phyloP scores from a whole-genome alignment of 2,888 invertebrate genomes.

The Leptinotarsa rubiginosa region DNA sequence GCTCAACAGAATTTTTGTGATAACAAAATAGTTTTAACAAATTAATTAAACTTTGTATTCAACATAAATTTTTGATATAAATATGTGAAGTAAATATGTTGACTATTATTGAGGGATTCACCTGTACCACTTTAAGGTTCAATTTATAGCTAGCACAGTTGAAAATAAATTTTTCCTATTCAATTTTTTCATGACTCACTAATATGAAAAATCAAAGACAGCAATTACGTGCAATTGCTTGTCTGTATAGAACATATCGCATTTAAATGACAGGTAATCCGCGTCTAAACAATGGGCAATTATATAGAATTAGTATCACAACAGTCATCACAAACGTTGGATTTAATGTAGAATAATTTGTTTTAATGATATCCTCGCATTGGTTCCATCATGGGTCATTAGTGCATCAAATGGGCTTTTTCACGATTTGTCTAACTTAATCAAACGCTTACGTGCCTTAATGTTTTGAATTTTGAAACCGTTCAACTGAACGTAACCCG shows the following conservation, averaged over 20 bases:
- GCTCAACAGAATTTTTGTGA: too few relatives aligned
- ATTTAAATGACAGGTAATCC: background rate
- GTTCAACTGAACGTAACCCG: slow-evolving; percentile 18
- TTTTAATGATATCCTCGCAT: slow-evolving; percentile 6
- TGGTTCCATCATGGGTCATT: slow-evolving; percentile 4
- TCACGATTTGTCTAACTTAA: slow-evolving; percentile 13
- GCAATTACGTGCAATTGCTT: background rate
- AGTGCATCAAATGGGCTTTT: background rate
- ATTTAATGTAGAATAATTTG: slow-evolving; percentile 15
- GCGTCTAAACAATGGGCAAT: slow-evolving; percentile 4
- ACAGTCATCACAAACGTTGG: slow-evolving; percentile 5
- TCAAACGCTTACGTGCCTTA: background rate
- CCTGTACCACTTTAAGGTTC: too few relatives aligned
- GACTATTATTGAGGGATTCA: too few relatives aligned
- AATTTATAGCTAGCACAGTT: too few relatives aligned
- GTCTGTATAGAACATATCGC: background rate
- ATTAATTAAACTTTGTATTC: too few relatives aligned
- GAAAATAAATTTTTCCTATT: too few relatives aligned
- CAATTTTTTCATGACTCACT: background rate
- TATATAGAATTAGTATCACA: slow-evolving; percentile 13
- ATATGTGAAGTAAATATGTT: too few relatives aligned
- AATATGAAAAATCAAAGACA: background rate
- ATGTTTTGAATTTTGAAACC: slow-evolving; percentile 22
- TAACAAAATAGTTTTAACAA: too few relatives aligned
- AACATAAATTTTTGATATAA: too few relatives aligned